Evolutionary conservation across 2,113 vertebrate genomes (phyloP), one percentile per base, ranked within the genome.

Genomic region (Thryonomys swinderianus): DNA sequence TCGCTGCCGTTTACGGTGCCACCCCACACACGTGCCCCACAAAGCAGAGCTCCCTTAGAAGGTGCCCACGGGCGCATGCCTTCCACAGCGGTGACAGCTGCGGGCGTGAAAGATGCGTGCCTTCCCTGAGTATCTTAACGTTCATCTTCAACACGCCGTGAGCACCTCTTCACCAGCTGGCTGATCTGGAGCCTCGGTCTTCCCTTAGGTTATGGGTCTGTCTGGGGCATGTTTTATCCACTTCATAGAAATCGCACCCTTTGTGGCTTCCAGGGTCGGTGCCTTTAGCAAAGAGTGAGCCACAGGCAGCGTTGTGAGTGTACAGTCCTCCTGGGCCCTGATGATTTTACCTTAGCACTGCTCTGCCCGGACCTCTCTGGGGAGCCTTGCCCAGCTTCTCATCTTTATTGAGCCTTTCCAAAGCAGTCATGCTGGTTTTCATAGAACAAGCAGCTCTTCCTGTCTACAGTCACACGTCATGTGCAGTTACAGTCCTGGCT

Each of bases 291-390:
- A 21, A 27, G 45, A 78, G 21, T 14, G 51, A 82, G 37, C 30
- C 27, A 0, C 4, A 30, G 23, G 40, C 84, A 53, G 71, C 0
- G 0, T 34, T 8, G n/a, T 9, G 42, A 48, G 4, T 7, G 1
- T 34, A 37, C 59, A 59, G 9, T 51, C 20, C 17, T 53, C 21
- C 16, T 14, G 3, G 30, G 51, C 20, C 20, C 18, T 40, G 71
- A 48, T 37, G 66, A 40, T 40, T 57, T 57, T 78, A 27, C 7
- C 45, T 25, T 32, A 14, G 5, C 9, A 37, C 59, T 13, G 7
- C 76, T 48, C 53, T 30, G 66, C 87, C 78, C 11, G n/a, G 67
- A 57, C 82, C 53, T 37, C 10, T 21, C 88, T 83, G 42, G 80
- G 73, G 12, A 23, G 0, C 64, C 90, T 80, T 83, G 37, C 89